Evolutionary conservation across 2,797 vertebrate genomes (phyloP).

Genomic region (Tokudaia muenninki): DNA sequence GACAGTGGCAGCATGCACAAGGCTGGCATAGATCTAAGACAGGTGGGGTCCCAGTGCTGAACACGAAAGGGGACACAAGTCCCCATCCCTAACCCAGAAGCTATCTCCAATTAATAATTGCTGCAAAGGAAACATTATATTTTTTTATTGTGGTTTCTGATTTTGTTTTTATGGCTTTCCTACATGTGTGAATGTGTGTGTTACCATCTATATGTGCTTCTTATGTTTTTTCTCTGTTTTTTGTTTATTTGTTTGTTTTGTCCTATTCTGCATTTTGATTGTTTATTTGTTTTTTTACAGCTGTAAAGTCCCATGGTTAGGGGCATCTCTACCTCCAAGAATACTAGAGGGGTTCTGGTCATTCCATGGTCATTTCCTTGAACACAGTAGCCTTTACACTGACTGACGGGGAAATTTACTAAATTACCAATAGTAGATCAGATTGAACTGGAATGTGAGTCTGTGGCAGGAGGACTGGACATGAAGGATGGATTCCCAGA

Average conservation of each 20-base stretch:
- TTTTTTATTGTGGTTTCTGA: no score
- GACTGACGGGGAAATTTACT: background rate
- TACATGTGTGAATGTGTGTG: no score
- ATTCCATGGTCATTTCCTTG: background rate
- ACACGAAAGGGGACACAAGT: background rate
- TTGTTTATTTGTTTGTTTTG: no score
- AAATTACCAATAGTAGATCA: background rate
- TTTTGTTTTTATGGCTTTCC: no score
- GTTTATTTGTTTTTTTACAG: no score
- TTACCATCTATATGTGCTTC: no score
- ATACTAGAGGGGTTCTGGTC: background rate
- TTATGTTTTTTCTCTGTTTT: no score
- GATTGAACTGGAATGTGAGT: background rate
- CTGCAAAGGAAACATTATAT: background rate
- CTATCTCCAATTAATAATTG: background rate
- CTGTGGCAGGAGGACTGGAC: background rate
- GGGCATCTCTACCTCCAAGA: background rate
- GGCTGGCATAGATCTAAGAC: background rate
- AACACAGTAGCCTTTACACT: background rate
- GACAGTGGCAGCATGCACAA: background rate
- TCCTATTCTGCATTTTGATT: background rate
- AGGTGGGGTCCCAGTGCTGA: background rate
- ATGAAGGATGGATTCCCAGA: background rate
- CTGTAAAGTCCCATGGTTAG: background rate
- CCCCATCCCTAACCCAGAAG: background rate